Evolutionary conservation across 2,113 vertebrate genomes (phyloP).

Genomic region (Crotalus helleri): DNA sequence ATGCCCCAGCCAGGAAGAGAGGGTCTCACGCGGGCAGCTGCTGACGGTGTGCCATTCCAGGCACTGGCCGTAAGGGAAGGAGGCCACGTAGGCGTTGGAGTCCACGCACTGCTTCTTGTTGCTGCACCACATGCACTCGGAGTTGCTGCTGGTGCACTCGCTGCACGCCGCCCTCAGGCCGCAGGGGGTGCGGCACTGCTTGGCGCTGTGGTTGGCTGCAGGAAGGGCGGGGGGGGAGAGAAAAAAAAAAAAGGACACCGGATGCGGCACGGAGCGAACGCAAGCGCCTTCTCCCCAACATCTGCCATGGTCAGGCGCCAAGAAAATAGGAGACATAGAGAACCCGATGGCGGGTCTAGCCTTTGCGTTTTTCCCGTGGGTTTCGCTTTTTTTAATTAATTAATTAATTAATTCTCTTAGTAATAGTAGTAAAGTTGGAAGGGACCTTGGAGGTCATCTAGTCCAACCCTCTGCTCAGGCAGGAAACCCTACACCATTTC

Average conservation of each 20-base stretch:
- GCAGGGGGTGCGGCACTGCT: constrained; percentile 92
- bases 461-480: too few species aligned
- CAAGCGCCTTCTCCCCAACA: fast-evolving
- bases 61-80: constrained; percentile 97
- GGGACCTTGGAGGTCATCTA: too few species aligned
- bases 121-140: constrained; percentile 99
- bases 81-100: constrained; percentile 96
- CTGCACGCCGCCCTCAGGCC: constrained; percentile 81
- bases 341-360: too few species aligned
- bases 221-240: too few species aligned
- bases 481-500: too few species aligned
- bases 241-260: background rate
- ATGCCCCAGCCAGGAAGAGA: fast-evolving
- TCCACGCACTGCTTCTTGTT: constrained; percentile 99
- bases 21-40: constrained; percentile 88
- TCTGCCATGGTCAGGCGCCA: background rate
- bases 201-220: constrained; percentile 92
- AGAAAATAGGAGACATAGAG: background rate
- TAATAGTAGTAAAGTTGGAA: too few species aligned
- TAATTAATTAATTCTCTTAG: too few species aligned
- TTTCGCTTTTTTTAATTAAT: too few species aligned
- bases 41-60: constrained; percentile 99
- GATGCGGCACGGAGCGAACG: background rate
- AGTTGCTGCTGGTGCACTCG: constrained; percentile 93
- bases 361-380: too few species aligned